phyloP scores from a whole-genome alignment of 2,113 vertebrate species.

The Glareola pratincola region DNA sequence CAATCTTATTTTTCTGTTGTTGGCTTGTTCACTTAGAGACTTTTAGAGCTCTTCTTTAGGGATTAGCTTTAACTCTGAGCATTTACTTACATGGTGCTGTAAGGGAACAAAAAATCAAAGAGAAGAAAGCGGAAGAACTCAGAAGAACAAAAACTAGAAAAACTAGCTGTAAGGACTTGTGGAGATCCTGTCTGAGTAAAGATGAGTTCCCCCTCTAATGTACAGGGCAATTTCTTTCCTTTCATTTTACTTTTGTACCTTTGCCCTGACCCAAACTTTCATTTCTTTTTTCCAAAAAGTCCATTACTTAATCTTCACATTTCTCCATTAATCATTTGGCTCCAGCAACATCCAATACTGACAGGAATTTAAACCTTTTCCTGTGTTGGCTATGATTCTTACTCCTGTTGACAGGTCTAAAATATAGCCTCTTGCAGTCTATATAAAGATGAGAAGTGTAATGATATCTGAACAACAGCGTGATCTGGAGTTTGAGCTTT shows the following conservation, averaged over 20 bases:
- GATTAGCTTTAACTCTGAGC: not conserved
- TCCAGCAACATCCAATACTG: not conserved
- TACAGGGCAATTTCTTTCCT: not conserved
- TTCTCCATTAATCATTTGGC: constrained; percentile 27
- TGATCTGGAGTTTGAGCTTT: not conserved
- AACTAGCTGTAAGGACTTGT: not conserved
- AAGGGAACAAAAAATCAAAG: not conserved
- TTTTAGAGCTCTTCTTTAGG: not conserved
- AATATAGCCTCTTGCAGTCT: not conserved
- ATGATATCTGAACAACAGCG: not conserved
- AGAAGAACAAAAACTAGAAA: not conserved
- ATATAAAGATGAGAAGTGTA: not conserved
- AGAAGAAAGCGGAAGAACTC: not conserved
- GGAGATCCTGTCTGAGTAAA: not conserved
- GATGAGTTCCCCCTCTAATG: not conserved
- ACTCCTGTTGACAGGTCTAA: not conserved
- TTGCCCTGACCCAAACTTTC: not conserved
- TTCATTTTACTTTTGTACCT: not conserved
- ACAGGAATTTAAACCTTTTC: constrained; percentile 8
- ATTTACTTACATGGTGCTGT: not conserved
- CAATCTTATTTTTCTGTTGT: not conserved
- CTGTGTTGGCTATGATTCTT: not conserved
- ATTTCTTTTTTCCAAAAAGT: not conserved
- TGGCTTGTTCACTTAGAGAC: not conserved
- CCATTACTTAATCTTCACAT: constrained; percentile 4